phyloP scores from a whole-genome alignment of 2,888 invertebrate species.

The Caprella mutica region DNA sequence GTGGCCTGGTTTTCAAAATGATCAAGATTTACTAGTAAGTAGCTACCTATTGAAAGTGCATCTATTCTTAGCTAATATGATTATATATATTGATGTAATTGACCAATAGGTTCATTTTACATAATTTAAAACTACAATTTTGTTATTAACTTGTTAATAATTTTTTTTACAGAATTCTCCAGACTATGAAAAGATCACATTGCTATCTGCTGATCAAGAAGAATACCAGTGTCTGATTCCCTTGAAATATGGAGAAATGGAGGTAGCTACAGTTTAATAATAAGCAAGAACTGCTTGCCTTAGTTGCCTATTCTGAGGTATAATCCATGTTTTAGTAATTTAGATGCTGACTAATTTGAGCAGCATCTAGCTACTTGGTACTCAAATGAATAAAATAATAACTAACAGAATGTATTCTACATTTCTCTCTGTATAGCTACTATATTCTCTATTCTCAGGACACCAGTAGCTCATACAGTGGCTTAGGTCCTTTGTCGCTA shows the following conservation, averaged over 20 bases:
- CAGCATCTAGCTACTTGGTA: too few relatives aligned
- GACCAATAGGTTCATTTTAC: too few relatives aligned
- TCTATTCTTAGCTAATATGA: neutral
- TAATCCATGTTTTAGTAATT: too few relatives aligned
- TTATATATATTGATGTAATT: neutral
- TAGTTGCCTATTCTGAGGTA: too few relatives aligned
- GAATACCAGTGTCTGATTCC: constrained; percentile 72
- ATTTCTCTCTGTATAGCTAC: neutral
- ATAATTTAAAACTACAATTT: neutral
- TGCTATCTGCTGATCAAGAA: constrained; percentile 66
- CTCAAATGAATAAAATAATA: too few relatives aligned
- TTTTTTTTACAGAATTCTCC: constrained; percentile 23
- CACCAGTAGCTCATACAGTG: constrained; percentile 52
- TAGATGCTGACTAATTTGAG: too few relatives aligned
- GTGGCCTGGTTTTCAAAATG: constrained; percentile 21
- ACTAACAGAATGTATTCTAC: neutral
- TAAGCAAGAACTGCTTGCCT: too few relatives aligned
- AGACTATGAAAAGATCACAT: constrained; percentile 49
- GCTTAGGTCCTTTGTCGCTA: constrained; percentile 59
- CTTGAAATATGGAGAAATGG: constrained; percentile 44
- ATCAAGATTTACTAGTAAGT: constrained; percentile 1
- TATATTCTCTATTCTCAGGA: constrained; percentile 38
- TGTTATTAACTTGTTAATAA: neutral
- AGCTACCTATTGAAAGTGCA: neutral
- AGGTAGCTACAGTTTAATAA: constrained; percentile 33